These are phyloP conservation scores for Myotis yumanensis DNA, from an alignment of 2,113 vertebrate genomes.

Conservation along the genomic window DNA sequence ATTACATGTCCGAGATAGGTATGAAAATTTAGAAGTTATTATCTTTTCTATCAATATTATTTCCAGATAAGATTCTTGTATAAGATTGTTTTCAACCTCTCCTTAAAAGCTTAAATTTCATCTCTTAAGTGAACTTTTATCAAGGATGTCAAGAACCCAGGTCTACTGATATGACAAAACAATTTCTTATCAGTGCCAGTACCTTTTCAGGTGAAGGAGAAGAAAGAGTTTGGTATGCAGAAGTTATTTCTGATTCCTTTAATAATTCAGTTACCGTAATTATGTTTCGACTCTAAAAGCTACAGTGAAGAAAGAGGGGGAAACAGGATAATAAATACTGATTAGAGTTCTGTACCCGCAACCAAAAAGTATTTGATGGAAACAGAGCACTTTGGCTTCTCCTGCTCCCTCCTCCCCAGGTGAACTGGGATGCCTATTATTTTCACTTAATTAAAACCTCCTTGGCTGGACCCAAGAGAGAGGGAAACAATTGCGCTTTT, in stretches of 20 bases:
- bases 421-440: conserved; percentile 18
- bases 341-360: not conserved
- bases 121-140: not conserved
- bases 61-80: not conserved
- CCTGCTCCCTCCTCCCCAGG: not conserved
- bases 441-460: conserved; percentile 72
- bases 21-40: not conserved
- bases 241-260: conserved; percentile 37
- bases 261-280: conserved; percentile 40
- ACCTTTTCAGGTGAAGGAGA: not conserved
- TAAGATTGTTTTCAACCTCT: not conserved
- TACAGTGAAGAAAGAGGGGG: not conserved
- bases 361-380: not conserved
- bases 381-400: not conserved
- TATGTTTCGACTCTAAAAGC: conserved; percentile 56
- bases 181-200: accelerated
- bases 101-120: not conserved
- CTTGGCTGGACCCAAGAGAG: conserved; percentile 41
- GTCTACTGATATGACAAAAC: not conserved
- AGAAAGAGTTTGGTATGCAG: not conserved
- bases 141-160: not conserved
- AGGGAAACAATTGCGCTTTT: conserved; percentile 39
- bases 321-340: not conserved
- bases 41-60: not conserved
- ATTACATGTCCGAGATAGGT: not conserved